phyloP scores from a whole-genome alignment of 2,113 vertebrate genomes.

The Todiramphus saurophagus region DNA sequence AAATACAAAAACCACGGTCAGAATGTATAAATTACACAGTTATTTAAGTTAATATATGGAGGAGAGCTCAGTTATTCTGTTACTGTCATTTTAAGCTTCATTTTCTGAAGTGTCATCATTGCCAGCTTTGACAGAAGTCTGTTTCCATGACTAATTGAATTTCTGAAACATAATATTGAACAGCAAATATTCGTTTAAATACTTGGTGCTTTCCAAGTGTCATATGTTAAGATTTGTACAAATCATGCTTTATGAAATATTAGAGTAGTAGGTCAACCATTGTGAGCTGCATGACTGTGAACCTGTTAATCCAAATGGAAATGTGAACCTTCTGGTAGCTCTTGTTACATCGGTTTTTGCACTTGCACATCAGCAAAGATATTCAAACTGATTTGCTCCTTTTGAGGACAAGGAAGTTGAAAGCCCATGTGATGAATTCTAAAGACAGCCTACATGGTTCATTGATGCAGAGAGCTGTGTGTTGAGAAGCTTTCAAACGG shows the following conservation, averaged over 20 bases:
- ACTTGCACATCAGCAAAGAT: not conserved
- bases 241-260: not conserved
- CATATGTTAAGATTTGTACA: not conserved
- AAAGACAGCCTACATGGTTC: not conserved
- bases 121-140: not conserved
- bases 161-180: not conserved
- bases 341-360: not conserved
- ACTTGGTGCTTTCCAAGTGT: not conserved
- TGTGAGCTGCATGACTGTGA: not conserved
- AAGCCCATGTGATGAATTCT: not conserved
- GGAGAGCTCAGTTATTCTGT: not conserved
- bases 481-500: not conserved
- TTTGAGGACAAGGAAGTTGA: not conserved
- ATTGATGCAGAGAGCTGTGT: not conserved
- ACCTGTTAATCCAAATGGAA: not conserved
- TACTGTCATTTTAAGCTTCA: not conserved
- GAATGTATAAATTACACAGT: not conserved
- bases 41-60: not conserved
- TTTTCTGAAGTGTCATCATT: not conserved
- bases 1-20: not conserved
- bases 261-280: not conserved
- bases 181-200: not conserved
- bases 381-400: not conserved
- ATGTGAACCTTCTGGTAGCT: not conserved
- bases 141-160: not conserved